Conservation (phyloP, 1,140 invertebrate species). For the Myzus persicae region DNA sequence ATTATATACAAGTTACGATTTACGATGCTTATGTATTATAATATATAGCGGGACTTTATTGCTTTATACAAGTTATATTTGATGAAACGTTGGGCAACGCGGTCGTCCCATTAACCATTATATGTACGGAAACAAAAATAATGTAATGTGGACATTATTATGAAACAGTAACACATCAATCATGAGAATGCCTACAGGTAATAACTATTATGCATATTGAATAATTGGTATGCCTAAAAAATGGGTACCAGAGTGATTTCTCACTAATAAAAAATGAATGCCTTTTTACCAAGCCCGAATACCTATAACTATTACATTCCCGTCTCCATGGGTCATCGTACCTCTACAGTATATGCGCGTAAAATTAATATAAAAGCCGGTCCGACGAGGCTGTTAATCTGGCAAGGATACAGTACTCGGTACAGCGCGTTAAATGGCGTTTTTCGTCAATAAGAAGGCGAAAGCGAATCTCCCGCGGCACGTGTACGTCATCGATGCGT, state of each 20-base stretch:
- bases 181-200: too few relatives aligned
- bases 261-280: not conserved
- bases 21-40: not conserved
- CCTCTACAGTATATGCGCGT: not conserved
- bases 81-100: not conserved
- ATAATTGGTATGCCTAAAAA: not conserved
- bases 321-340: not conserved
- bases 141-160: not conserved
- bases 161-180: not conserved
- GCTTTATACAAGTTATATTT: not conserved
- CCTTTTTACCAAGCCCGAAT: not conserved
- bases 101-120: not conserved
- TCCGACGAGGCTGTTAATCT: not conserved
- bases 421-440: not conserved
- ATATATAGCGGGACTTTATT: not conserved
- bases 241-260: not conserved
- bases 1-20: not conserved
- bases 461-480: conserved; percentile 15
- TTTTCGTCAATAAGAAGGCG: not conserved
- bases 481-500: not conserved
- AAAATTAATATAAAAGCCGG: not conserved
- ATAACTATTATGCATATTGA: not conserved
- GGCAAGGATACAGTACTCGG: not conserved
- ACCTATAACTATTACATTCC: too few relatives aligned
- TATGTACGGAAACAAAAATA: not conserved